Evolutionary conservation across 2,113 vertebrate species (phyloP), one percentile per base, ranked within the genome.

Genomic region (Potamarius usumacintae): DNA sequence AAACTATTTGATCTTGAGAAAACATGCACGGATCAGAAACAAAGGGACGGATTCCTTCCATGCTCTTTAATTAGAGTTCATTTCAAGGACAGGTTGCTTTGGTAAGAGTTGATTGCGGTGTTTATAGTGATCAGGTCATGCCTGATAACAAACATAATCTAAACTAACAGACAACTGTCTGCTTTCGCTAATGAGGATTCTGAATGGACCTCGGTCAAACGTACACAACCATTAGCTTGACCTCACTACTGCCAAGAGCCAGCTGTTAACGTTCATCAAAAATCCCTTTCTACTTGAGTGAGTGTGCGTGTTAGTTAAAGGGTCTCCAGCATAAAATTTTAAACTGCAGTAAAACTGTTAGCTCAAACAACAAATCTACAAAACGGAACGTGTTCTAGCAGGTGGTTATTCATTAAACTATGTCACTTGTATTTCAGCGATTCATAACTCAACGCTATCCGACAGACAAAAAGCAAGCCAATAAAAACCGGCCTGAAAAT

Each of bases 181-280:
- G 79, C 57, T 48, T 42, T 48, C 9, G 3, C 18, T 60, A 62
- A 62, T 42, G 18, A 62, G 15, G 30, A 48, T 53, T n/a, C 60
- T 48, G 52, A 81, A 71, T 57, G 15, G 60, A 67, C 76, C 62
- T 42, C 92, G 94, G 94, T 93, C 94, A 94, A 95, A 95, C 87
- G 95, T 95, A 96, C 96, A 95, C 96, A 95, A 95, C 94, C 91
- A 78, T 42, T 50, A 82, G 81, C 82, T 52, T 93, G 93, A 94
- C 94, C 65, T 82, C 94, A 94, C 93, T 96, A 96, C 96, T 95
- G 96, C 93, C 95, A 95, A 95, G 94, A 96, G 94, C 95, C 91
- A 95, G 95, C 96, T 96, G 95, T 94, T 96, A 95, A 97, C 96
- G 95, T 96, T 97, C 95, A 95, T 96, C 96, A 95, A 94, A 96